Evolutionary conservation across 1,140 invertebrate genomes (phyloP).

Genomic region (Magallana ariakensis): DNA sequence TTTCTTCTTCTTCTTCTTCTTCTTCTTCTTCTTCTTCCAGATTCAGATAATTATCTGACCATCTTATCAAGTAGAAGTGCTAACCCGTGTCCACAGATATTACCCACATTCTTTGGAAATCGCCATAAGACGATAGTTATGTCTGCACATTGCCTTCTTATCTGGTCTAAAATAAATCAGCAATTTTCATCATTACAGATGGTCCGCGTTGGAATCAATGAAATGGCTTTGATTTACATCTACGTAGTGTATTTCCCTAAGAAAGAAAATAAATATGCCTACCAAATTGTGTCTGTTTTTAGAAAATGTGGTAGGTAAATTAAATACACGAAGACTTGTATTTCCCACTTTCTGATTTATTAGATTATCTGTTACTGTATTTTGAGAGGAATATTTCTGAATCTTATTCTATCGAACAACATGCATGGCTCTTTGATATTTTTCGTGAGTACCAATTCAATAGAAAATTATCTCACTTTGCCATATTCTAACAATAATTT

Average conservation of each 20-base stretch:
- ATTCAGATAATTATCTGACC: too few relatives aligned
- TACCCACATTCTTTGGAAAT: not conserved
- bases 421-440: too few relatives aligned
- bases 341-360: not conserved
- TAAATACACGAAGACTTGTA: not conserved
- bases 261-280: conserved; percentile 19
- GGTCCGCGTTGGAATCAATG: conserved; percentile 10
- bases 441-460: too few relatives aligned
- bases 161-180: not conserved
- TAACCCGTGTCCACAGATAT: not conserved
- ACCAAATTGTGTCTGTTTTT: conserved; percentile 33
- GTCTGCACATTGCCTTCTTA: conserved; percentile 9
- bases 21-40: too few relatives aligned
- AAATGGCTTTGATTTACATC: conserved; percentile 25
- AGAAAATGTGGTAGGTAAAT: conserved; percentile 12
- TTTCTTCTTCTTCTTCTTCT: too few relatives aligned
- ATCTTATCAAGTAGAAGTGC: not conserved
- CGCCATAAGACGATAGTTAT: not conserved
- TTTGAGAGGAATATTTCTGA: not conserved
- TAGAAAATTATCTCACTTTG: too few relatives aligned
- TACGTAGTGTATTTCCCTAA: not conserved
- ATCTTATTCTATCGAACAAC: too few relatives aligned
- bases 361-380: not conserved
- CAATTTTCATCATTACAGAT: conserved; percentile 18
- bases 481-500: too few relatives aligned